A percentile compares a stretch with the other conserved stretches of the same genome.
phyloP scores from a whole-genome alignment of 2,113 vertebrate genomes.

The Mesoclemmys tuberculata region DNA sequence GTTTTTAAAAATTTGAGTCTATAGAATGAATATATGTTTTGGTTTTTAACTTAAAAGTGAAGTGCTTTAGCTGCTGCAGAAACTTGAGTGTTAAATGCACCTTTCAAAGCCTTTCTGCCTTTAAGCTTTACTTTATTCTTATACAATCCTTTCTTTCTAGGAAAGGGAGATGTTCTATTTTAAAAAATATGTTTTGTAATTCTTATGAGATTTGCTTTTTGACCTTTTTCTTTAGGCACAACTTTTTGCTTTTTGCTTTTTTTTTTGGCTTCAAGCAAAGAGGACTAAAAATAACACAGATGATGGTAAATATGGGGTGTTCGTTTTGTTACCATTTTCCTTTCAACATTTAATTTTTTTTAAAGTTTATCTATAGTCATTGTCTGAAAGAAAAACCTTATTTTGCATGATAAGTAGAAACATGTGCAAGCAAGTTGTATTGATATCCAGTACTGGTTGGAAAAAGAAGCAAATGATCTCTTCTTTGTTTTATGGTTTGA shows the following conservation, averaged over 20 bases:
- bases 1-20: not conserved
- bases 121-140: not conserved
- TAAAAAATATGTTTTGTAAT: not conserved
- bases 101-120: not conserved
- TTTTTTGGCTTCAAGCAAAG: not conserved
- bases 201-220: not conserved
- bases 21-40: not conserved
- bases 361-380: not conserved
- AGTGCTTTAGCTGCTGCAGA: not conserved
- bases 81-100: not conserved
- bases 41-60: not conserved
- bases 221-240: not conserved
- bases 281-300: rapidly evolving
- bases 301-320: not conserved
- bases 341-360: not conserved
- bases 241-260: not conserved
- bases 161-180: not conserved
- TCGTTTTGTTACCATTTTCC: not conserved
- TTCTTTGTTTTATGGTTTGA: not conserved
- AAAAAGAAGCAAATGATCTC: not conserved
- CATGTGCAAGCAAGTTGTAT: not conserved
- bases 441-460: not conserved
- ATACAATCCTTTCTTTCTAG: not conserved
- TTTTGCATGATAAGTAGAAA: not conserved
- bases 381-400: not conserved